Conservation (phyloP, 1,140 invertebrate genomes). For the Cepaea nemoralis region DNA sequence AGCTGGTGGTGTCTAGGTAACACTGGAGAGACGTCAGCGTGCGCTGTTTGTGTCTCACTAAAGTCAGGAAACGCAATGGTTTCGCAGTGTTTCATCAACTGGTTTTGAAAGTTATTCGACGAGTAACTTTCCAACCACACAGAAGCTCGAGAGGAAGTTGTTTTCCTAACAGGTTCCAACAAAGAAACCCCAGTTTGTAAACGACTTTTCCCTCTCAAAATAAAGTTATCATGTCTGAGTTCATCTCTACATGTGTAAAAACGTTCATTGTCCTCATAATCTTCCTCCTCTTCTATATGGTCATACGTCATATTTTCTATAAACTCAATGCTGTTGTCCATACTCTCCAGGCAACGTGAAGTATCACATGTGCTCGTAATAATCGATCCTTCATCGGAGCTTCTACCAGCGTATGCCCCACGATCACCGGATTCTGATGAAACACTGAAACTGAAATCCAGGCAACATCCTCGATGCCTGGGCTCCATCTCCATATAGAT, state of each 20-base stretch:
- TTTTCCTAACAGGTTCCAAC: neutral
- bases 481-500: constrained; percentile 51
- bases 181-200: neutral
- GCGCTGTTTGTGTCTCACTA: neutral
- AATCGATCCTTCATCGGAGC: neutral
- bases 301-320: neutral
- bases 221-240: constrained; percentile 28
- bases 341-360: neutral
- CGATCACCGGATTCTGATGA: neutral
- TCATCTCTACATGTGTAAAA: neutral
- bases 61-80: neutral
- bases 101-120: neutral
- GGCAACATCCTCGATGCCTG: neutral
- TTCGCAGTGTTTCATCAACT: constrained; percentile 16
- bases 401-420: neutral
- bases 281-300: constrained; percentile 20
- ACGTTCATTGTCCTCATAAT: neutral
- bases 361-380: neutral
- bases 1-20: neutral
- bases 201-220: constrained; percentile 9
- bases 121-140: constrained; percentile 29
- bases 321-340: neutral
- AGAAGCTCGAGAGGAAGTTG: neutral
- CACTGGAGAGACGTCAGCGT: neutral
- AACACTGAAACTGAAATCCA: constrained; percentile 13